Evolutionary conservation across 1,140 invertebrate species (phyloP), one percentile per base, ranked within the genome.

Genomic region (Megathymus violae): DNA sequence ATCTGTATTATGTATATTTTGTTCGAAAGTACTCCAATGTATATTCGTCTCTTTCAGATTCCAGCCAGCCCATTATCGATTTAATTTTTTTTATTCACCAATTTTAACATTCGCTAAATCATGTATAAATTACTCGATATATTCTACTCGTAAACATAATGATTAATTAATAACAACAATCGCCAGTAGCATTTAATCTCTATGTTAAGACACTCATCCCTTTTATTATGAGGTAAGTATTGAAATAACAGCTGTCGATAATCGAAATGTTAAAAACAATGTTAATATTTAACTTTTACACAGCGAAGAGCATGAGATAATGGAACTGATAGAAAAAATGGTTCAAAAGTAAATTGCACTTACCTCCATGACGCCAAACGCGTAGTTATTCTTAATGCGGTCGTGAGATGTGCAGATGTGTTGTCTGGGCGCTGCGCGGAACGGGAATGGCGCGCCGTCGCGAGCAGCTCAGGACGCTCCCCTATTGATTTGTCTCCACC

Each of bases 401-500:
- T n/a, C 10, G 43, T 4, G 19, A 38, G 46, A 14, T 16, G 16
- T 25, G 31, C 73, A 17, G 40, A 16, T 43, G 75, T 75, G 71
- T 19, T n/a, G 15, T 41, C 14, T 14, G 17, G n/a, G 3, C 59
- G 64, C 41, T 19, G 62, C 34, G 7, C 64, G 64, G 43, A 48
- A 34, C 52, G 54, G 69, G 74, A 78, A 69, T 78, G 80, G 67
- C 69, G 75, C 64, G 61, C 64, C 52, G 61, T 59, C 61, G 59
- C 46, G 62, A 47, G 27, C 68, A 62, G 75, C 62, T 62, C 74
- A 76, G 79, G 81, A 80, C 77, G 81, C 77, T 71, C 52, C 52
- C 69, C 77, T 86, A 86, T 86, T 74, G 83, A 86, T 86, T 81
- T 76, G 80, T 70, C 76, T 76, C 71, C 65, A 69, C 68, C 78